Base-by-base conservation (phyloP, 35 echinoderm and acorn worm genomes). In the Apostichopus parvimensis region DNA sequence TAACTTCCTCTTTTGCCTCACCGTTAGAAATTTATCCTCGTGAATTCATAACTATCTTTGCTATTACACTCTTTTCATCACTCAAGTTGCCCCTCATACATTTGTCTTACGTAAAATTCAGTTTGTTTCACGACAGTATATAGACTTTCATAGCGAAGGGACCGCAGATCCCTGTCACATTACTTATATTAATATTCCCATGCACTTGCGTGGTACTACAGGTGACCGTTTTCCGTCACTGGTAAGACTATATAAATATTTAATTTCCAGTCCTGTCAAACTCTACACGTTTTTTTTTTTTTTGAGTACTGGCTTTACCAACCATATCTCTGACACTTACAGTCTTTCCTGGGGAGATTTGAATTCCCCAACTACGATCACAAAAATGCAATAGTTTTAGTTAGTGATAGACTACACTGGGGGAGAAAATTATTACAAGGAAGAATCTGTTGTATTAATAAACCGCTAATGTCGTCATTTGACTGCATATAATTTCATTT, bases 311-410 rank as follows among this genome's bases (percentile, higher is more conserved):
- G 20, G 71, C 71, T 75, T 75, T 18, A 4, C 71, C 71, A 18
- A 75, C 15, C 71, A 75, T 75, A 75, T 75, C 71, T 6, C n/a
- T 75, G 71, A 75, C 71, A 75, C 71, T 75, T 75, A 75, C 71
- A 18, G 71, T 14, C 71, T 75, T 20, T 75, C 71, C 71, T 22
- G 71, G 12, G 71, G 71, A 75, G 71, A 75, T 75, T 24, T 75
- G 71, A 20, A 75, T 75, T 75, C 17, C 71, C 34, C 4, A 75
- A 75, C 71, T 75, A 75, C 14, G 20, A 75, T 18, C 71, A n/a
- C 71, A 75, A 75, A 45, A 22, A 13, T 75, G 5, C 71, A 22
- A 21, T 75, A 18, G 13, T 18, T 75, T 75, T 22, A 75, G 71
- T 13, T 75, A 5, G 71, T 75, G 71, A 75, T 75, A 21, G 71